A percentile compares a stretch with the other conserved stretches of the same genome.
phyloP scores from a whole-genome alignment of 2,113 vertebrate genomes.

The Solenodon paradoxus region DNA sequence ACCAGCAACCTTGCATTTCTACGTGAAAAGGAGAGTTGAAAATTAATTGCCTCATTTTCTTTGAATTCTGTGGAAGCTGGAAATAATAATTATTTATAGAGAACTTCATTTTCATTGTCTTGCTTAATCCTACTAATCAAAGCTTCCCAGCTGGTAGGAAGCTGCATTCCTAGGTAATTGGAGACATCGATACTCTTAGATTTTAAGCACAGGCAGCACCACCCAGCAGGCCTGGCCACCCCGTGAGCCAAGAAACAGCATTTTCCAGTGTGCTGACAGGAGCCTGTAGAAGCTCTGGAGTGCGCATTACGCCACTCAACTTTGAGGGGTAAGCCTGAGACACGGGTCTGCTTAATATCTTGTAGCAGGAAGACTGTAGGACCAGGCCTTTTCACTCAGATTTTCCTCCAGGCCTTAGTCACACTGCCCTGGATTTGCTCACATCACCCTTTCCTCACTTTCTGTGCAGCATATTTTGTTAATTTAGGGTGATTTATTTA shows the following conservation, averaged over 20 bases:
- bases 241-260: not conserved
- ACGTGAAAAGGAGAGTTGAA: not conserved
- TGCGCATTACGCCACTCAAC: no score
- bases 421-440: not conserved
- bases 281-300: not conserved
- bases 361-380: not conserved
- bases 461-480: not conserved
- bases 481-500: not conserved
- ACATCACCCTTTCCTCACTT: not conserved
- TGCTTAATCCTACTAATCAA: not conserved
- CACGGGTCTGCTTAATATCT: not conserved
- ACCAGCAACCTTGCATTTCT: not conserved
- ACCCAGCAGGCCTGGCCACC: not conserved
- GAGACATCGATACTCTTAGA: not conserved
- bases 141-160: not conserved
- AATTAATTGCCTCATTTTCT: not conserved
- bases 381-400: not conserved
- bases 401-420: not conserved
- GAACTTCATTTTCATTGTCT: not conserved
- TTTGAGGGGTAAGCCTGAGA: not conserved
- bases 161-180: not conserved
- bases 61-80: not conserved
- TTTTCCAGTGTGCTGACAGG: not conserved
- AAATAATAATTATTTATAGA: not conserved
- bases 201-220: not conserved